Evolutionary conservation across 2,888 invertebrate species (phyloP).

Genomic region (Brachyptera putata): DNA sequence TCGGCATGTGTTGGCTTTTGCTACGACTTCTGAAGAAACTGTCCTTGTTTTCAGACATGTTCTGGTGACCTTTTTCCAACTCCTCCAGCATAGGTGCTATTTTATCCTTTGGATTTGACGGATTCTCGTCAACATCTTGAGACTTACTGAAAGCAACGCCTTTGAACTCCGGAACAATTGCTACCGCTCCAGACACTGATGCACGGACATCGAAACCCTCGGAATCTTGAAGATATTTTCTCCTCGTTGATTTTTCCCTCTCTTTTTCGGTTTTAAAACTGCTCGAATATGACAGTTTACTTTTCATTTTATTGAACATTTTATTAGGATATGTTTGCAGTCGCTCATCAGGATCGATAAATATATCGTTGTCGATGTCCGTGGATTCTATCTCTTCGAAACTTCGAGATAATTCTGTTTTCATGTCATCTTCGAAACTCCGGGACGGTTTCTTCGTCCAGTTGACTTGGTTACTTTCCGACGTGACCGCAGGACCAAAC

Average conservation of each 20-base stretch:
- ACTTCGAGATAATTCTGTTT: neutral
- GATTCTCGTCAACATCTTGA: no score
- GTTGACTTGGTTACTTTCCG: neutral
- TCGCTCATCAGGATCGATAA: neutral
- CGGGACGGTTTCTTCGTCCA: neutral
- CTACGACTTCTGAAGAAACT: neutral
- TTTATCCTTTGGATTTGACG: no score
- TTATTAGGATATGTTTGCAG: slow-evolving; percentile 7
- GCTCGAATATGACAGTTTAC: slow-evolving; percentile 24
- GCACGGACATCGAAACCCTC: neutral
- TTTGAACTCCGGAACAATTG: no score
- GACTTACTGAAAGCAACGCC: no score
- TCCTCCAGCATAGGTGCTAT: no score
- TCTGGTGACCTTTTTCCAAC: neutral
- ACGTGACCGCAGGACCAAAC: neutral
- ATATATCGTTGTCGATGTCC: neutral
- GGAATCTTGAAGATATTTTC: neutral
- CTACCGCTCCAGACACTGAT: neutral
- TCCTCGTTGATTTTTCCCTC: slow-evolving; percentile 12
- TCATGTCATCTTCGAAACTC: neutral
- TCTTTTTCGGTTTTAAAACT: slow-evolving; percentile 31
- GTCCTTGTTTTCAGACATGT: neutral
- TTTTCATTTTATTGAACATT: slow-evolving; percentile 22
- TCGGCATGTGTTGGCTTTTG: neutral
- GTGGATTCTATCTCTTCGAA: neutral